Percentiles rank a stretch among this genome's conserved stretches.
Evolutionary conservation across 2,888 invertebrate genomes (phyloP).

Genomic region (Mesorhabditis belari): DNA sequence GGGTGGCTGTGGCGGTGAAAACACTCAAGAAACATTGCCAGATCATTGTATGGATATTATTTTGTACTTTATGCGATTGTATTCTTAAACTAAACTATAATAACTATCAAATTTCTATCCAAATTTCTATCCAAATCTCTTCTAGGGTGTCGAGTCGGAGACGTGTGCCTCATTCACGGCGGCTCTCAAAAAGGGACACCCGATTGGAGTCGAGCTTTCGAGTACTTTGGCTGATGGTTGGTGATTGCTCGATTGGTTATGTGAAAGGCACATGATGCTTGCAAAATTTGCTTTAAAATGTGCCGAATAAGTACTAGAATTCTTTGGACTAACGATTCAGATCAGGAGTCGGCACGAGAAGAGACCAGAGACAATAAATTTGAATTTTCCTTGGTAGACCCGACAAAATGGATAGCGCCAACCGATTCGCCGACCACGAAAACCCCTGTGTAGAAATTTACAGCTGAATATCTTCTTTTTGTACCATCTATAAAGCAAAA

Average conservation of each 20-base stretch:
- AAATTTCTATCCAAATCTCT: no score
- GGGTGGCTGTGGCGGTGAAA: constrained; percentile 80
- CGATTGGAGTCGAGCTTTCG: constrained; percentile 65
- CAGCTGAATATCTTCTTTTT: no score
- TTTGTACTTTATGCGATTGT: not conserved
- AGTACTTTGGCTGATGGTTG: constrained; percentile 77
- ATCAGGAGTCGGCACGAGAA: no score
- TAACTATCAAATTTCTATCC: not conserved
- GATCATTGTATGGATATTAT: constrained; percentile 70
- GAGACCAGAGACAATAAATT: no score
- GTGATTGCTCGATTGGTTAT: constrained; percentile 3
- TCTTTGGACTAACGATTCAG: no score
- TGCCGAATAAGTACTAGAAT: not conserved
- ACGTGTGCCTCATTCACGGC: constrained; percentile 77
- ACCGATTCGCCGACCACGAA: no score
- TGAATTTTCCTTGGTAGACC: no score
- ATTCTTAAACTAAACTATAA: not conserved
- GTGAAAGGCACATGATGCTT: not conserved
- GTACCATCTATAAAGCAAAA: no score
- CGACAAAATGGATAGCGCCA: no score
- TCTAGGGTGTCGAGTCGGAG: constrained; percentile 79
- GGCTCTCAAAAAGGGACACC: constrained; percentile 68
- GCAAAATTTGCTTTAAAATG: not conserved
- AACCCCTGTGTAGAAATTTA: no score
- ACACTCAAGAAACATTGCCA: constrained; percentile 73